Evolutionary conservation across 2,113 vertebrate genomes (phyloP).

Genomic region (Oplegnathus fasciatus): DNA sequence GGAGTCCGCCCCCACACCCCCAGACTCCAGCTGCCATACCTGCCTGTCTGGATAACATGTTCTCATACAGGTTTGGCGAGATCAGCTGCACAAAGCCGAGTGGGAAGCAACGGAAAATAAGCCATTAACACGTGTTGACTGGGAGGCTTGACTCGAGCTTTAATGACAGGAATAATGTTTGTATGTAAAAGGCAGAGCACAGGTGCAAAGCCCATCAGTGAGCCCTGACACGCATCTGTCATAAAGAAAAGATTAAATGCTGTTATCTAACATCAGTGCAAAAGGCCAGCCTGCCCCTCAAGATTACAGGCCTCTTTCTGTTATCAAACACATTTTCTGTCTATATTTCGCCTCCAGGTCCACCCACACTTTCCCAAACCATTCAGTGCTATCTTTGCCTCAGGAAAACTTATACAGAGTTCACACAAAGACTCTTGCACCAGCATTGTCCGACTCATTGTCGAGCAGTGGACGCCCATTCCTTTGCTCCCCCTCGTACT

Average conservation of each 20-base stretch:
- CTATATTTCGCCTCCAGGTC: neutral
- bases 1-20: slow-evolving; percentile 11
- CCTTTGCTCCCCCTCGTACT: slow-evolving; percentile 36
- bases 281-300: slow-evolving; percentile 40
- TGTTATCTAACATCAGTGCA: slow-evolving; percentile 51
- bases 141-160: neutral
- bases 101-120: slow-evolving; percentile 32
- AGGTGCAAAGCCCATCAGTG: neutral
- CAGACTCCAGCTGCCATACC: slow-evolving; percentile 45
- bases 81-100: slow-evolving; percentile 38
- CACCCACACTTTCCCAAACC: neutral
- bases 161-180: neutral
- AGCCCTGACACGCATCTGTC: slow-evolving; percentile 6
- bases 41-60: slow-evolving; percentile 46
- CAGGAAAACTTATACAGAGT: slow-evolving; percentile 46
- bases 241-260: slow-evolving; percentile 59
- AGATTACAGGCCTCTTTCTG: neutral
- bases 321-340: slow-evolving; percentile 34
- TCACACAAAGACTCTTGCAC: slow-evolving; percentile 56
- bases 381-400: slow-evolving; percentile 19
- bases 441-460: slow-evolving; percentile 63
- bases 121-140: neutral
- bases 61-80: slow-evolving; percentile 80
- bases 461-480: slow-evolving; percentile 63
- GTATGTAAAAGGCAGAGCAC: neutral